phyloP scores from a whole-genome alignment of 2,888 invertebrate species.

The Beris morrisii region DNA sequence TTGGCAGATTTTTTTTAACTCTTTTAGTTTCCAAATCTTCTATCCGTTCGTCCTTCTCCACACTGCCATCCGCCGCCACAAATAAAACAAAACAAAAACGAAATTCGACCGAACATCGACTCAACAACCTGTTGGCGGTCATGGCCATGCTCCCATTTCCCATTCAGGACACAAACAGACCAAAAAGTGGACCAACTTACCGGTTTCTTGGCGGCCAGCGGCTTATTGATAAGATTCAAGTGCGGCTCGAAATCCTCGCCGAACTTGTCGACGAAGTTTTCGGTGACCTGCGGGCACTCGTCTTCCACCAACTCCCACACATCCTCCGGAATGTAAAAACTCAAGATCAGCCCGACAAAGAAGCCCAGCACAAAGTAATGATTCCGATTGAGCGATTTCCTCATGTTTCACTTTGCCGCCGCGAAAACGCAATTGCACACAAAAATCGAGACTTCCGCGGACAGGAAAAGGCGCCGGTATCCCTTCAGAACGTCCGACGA shows the following conservation, averaged over 20 bases:
- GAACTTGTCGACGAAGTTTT: constrained; percentile 53
- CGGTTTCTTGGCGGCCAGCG: constrained; percentile 56
- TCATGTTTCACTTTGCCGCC: constrained; percentile 43
- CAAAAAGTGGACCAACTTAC: constrained; percentile 45
- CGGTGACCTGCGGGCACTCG: constrained; percentile 55
- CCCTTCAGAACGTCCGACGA: no score
- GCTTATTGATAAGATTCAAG: constrained; percentile 56
- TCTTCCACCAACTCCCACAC: constrained; percentile 54
- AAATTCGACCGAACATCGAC: no score
- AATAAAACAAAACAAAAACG: no score
- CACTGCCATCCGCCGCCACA: no score
- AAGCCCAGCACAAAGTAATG: constrained; percentile 54
- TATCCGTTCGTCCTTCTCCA: no score
- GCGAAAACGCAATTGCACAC: neutral
- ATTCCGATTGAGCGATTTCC: constrained; percentile 53
- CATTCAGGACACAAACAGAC: no score
- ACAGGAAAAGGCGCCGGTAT: no score
- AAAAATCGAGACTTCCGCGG: neutral
- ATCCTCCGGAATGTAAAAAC: constrained; percentile 53
- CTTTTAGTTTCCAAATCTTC: no score
- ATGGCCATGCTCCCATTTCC: no score
- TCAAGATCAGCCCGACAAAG: constrained; percentile 51
- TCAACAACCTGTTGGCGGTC: no score
- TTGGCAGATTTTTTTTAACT: no score
- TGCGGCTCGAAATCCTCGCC: constrained; percentile 56